Base-by-base conservation (phyloP, 2,797 vertebrate genomes). In the Pogonophryne albipinna region DNA sequence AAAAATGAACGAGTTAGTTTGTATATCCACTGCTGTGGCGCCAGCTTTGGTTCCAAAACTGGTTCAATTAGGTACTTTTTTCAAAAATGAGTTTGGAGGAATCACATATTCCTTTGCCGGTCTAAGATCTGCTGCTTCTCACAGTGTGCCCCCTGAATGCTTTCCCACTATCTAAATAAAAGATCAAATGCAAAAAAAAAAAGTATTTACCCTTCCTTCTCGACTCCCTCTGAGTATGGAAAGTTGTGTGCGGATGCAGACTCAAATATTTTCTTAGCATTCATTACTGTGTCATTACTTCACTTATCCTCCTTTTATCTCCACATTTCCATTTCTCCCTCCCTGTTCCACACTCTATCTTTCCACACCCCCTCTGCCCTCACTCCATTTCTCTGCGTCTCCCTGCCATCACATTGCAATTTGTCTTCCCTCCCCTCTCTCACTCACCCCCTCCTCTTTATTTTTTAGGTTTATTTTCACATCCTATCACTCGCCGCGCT, bases 401-500 rank as follows among this genome's bases (percentile, higher is more conserved):
- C 19, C 44, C 66, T 59, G 62, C 61, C 56, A 15, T 72, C 53
- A 47, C 58, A 57, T 42, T 16, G 23, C 20, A 50, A 42, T 85
- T 71, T 45, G 49, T 74, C 76, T 34, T 50, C 53, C 46, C 14
- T 60, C 76, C 41, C 44, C 13, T 50, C 60, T 64, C 41, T 60
- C 53, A 46, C 64, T 82, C 82, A 76, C 51, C 53, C 52, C 46
- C 55, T 63, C 51, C 46, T 19, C 23, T 82, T 75, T 16, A 44
- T 72, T 84, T 38, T 38, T 2, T 38, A 7, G 34, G 34, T 38
- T 85, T 83, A 85, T 88, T 86, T 88, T 86, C 78, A 74, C 74
- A 65, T 78, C 61, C 66, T 42, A 27, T 59, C 62, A 38, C 52
- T 76, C 51, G n/a, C 44, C 14, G 1, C 15, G 70, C 49, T 51